Base-by-base conservation (phyloP, 1,140 invertebrate genomes). In the Manduca sexta region DNA sequence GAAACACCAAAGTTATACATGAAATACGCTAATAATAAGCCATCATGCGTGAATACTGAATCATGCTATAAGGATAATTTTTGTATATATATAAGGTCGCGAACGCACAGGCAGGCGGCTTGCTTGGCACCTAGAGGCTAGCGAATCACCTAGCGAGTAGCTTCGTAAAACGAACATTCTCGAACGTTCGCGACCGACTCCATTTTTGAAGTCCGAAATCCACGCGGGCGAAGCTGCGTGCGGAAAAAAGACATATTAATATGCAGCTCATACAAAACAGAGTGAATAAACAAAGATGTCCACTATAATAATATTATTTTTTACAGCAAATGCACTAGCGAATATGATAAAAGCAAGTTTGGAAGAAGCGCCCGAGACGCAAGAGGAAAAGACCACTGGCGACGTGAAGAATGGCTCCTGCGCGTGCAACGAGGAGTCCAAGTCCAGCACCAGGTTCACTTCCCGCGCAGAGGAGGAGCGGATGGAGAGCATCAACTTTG, bases 401-500 rank as follows among this genome's bases (percentile, higher is more conserved):
- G 42, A 60, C 52, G 47, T 71, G 49, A 49, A 51, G 13, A 58
- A 71, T 47, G 50, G 42, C 48, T 39, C 86, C 63, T 80, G 70
- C 68, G 33, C 87, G 62, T 80, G 70, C 69, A 84, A 88, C 37
- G 62, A 70, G 3, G 59, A 64, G 29, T 16, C 37, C 47, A 45
- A 47, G 45, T 15, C 64, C 0, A 30, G 45, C 42, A 56, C 59
- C 13, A 60, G 60, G 21, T 83, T 84, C 64, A 69, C 60, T 34
- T 88, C 87, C 7, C 69, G 87, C 21, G 79, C 87, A 1, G 89
- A 91, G 56, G 89, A 91, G 55, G 90, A 91, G 53, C 88, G 89
- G 2, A 81, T 87, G n/a, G 88, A 87, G 52, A 88, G 89, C 57
- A 93, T 93, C 42, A 82, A 89, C 29, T 95, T 96, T 83, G 93